Conservation (phyloP, 2,888 invertebrate species). For the Tuta absoluta region DNA sequence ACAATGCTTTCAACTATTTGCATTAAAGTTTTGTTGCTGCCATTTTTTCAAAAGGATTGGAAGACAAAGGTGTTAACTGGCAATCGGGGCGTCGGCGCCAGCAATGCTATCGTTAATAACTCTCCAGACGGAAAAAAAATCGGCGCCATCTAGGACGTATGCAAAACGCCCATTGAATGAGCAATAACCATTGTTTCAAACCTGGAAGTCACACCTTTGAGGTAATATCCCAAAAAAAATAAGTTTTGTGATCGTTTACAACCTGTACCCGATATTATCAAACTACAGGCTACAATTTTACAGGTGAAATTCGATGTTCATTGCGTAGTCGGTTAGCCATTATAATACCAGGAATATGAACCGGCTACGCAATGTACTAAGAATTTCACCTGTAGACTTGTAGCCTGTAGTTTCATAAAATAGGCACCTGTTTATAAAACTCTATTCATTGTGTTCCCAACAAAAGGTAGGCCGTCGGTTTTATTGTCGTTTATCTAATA, state of each 20-base stretch:
- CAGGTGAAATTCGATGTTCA: no score
- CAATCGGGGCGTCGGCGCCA: conserved; percentile 8
- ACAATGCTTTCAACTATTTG: conserved; percentile 4
- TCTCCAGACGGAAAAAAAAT: conserved; percentile 1
- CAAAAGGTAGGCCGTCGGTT: background rate
- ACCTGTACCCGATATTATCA: no score
- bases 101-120: conserved; percentile 4
- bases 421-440: conserved; percentile 1
- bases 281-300: no score
- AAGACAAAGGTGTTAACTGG: conserved; percentile 2
- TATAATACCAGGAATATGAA: no score
- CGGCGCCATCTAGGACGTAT: conserved; percentile 8
- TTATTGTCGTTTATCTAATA: conserved; percentile 8
- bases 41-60: background rate
- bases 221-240: background rate
- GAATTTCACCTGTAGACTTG: no score
- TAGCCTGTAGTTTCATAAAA: no score
- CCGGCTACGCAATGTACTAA: no score
- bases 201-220: conserved; percentile 10
- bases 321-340: no score
- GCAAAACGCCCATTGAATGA: conserved; percentile 10
- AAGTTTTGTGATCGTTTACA: conserved; percentile 5
- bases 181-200: conserved; percentile 10
- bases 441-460: background rate
- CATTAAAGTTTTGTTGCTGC: background rate